Conservation (phyloP, 1,140 invertebrate species). For the Lordiphosa clarofinis region DNA sequence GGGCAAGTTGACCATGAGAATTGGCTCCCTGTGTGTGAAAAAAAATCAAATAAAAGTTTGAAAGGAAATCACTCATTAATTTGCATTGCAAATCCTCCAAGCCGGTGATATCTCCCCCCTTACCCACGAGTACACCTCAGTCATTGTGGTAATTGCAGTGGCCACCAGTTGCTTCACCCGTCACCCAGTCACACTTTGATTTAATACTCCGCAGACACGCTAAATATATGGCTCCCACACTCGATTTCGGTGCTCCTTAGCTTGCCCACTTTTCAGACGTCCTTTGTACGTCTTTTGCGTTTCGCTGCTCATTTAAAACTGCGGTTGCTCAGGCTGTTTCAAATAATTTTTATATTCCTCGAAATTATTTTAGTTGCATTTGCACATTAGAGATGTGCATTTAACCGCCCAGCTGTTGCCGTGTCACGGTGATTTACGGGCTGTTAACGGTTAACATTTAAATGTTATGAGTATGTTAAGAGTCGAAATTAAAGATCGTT, state of each 20-base stretch:
- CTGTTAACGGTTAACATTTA: too few species aligned
- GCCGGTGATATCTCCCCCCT: conserved; percentile 31
- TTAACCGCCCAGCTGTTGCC: not conserved
- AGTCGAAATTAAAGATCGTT: too few species aligned
- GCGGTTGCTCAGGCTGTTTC: conserved; percentile 18
- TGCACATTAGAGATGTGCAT: not conserved
- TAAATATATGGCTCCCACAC: conserved; percentile 25
- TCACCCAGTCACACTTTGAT: conserved; percentile 46
- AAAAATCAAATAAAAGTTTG: conserved; percentile 10
- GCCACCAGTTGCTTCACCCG: conserved; percentile 55
- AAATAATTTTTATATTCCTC: conserved; percentile 68
- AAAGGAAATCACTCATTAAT: conserved; percentile 72
- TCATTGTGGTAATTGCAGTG: conserved; percentile 22
- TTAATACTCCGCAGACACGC: conserved; percentile 69
- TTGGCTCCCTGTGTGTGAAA: conserved; percentile 88
- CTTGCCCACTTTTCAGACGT: conserved; percentile 17
- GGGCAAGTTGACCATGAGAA: conserved; percentile 88
- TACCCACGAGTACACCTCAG: conserved; percentile 63
- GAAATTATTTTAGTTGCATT: not conserved
- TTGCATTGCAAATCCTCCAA: conserved; percentile 59
- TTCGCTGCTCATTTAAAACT: conserved; percentile 67
- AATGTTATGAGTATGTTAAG: too few species aligned
- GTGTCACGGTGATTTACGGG: not conserved
- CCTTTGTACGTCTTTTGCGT: conserved; percentile 21
- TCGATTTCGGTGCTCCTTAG: conserved; percentile 8